phyloP scores from a whole-genome alignment of 2,113 vertebrate species.

The Sula dactylatra region DNA sequence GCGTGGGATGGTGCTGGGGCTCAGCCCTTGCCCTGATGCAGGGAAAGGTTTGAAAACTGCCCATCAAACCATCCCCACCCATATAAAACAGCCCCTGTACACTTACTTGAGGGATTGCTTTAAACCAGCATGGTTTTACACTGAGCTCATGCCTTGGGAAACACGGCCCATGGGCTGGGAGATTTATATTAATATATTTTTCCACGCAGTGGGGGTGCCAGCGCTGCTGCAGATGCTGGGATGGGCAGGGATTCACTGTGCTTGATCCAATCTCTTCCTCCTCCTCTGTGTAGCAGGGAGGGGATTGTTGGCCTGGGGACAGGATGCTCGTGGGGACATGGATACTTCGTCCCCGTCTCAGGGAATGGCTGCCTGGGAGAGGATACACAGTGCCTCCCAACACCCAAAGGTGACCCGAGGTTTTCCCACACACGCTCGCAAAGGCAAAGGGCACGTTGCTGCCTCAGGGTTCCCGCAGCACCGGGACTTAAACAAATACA shows the following conservation, averaged over 20 bases:
- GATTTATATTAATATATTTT: not conserved
- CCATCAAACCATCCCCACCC: not conserved
- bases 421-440: rapidly evolving
- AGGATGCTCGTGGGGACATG: not conserved
- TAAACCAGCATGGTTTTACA: not conserved
- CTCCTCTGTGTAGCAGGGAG: rapidly evolving
- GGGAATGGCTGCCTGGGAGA: not conserved
- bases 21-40: not conserved
- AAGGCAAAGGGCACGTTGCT: not conserved
- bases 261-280: not conserved
- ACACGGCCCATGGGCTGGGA: rapidly evolving
- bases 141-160: not conserved
- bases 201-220: not conserved
- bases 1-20: too few species aligned
- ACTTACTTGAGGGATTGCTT: not conserved
- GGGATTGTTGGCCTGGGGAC: not conserved
- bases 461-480: not conserved
- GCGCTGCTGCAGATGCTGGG: not conserved
- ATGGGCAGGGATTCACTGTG: not conserved
- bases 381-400: not conserved
- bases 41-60: not conserved
- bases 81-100: not conserved
- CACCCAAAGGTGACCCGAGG: not conserved
- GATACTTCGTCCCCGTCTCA: not conserved
- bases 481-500: rapidly evolving